phyloP scores from a whole-genome alignment of 1,140 invertebrate genomes.

The Apis dorsata region DNA sequence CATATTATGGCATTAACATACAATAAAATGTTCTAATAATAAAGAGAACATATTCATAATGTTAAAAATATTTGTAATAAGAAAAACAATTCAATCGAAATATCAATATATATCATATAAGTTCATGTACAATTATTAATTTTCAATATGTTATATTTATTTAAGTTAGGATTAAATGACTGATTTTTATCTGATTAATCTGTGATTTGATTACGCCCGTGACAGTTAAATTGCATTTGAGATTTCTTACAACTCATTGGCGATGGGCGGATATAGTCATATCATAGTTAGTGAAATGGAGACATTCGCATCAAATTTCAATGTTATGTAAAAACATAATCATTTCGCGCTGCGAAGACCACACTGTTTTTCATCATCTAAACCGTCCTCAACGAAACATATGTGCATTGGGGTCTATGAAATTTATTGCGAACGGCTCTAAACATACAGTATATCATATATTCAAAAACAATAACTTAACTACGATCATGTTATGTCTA shows the following conservation, averaged over 20 bases:
- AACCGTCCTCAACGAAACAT: slow-evolving; percentile 59
- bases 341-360: slow-evolving; percentile 28
- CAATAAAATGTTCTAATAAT: slow-evolving; percentile 25
- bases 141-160: slow-evolving; percentile 55
- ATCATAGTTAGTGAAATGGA: slow-evolving; percentile 72
- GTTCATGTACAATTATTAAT: slow-evolving; percentile 34
- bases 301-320: slow-evolving; percentile 71
- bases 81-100: slow-evolving; percentile 18
- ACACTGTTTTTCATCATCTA: slow-evolving; percentile 41
- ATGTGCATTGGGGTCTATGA: slow-evolving; percentile 31
- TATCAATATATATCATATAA: slow-evolving; percentile 17
- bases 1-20: slow-evolving; percentile 34
- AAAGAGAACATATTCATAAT: slow-evolving; percentile 40
- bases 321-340: slow-evolving; percentile 47
- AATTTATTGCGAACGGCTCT: slow-evolving; percentile 70
- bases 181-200: slow-evolving; percentile 61
- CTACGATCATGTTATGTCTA: slow-evolving; percentile 71
- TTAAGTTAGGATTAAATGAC: slow-evolving; percentile 63
- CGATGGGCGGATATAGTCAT: slow-evolving; percentile 78
- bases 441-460: slow-evolving; percentile 70
- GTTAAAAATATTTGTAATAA: slow-evolving; percentile 30
- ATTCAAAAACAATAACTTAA: slow-evolving; percentile 71
- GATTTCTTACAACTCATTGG: slow-evolving; percentile 60
- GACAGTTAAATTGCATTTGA: slow-evolving; percentile 49
- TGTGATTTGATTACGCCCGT: slow-evolving; percentile 67